A percentile compares a stretch with the other conserved stretches of the same genome.
Conservation (phyloP, 1,140 invertebrate species). For the Drosophila albomicans region DNA sequence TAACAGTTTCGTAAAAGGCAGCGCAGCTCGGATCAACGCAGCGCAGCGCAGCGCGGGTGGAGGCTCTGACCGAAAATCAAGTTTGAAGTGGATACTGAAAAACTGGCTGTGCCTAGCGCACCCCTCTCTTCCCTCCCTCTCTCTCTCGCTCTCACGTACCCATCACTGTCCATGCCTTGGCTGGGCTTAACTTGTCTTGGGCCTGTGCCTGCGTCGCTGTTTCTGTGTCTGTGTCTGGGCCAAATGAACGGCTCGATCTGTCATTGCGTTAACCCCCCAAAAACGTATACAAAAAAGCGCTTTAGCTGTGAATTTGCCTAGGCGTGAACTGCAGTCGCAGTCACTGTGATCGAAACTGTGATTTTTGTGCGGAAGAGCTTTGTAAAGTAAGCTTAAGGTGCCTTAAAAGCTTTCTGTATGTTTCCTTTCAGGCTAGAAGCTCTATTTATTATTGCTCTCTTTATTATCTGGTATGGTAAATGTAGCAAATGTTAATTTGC, state of each 20-base stretch:
- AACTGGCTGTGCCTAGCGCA: conserved; percentile 57
- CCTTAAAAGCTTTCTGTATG: too few species aligned
- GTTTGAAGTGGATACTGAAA: conserved; percentile 74
- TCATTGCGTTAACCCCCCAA: conserved; percentile 64
- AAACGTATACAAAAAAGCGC: conserved; percentile 5
- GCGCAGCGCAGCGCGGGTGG: conserved; percentile 59
- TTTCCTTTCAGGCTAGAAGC: too few species aligned
- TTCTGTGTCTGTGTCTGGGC: conserved; percentile 11
- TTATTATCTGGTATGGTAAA: too few species aligned
- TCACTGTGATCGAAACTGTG: conserved; percentile 2
- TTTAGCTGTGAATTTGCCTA: conserved; percentile 44
- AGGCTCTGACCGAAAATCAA: conserved; percentile 72
- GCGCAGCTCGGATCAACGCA: conserved; percentile 22
- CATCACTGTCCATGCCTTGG: background rate
- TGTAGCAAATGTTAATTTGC: too few species aligned
- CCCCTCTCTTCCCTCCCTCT: background rate
- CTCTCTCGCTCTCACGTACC: background rate
- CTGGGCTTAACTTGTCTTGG: conserved; percentile 17
- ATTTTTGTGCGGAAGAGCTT: background rate
- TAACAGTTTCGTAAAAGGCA: conserved; percentile 82
- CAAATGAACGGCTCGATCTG: conserved; percentile 67
- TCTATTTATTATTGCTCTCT: too few species aligned
- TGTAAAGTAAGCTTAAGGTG: too few species aligned
- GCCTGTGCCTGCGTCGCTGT: background rate
- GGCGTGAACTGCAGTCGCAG: conserved; percentile 37